Conservation (phyloP, 2,888 invertebrate species). For the Cybosia mesomella region DNA sequence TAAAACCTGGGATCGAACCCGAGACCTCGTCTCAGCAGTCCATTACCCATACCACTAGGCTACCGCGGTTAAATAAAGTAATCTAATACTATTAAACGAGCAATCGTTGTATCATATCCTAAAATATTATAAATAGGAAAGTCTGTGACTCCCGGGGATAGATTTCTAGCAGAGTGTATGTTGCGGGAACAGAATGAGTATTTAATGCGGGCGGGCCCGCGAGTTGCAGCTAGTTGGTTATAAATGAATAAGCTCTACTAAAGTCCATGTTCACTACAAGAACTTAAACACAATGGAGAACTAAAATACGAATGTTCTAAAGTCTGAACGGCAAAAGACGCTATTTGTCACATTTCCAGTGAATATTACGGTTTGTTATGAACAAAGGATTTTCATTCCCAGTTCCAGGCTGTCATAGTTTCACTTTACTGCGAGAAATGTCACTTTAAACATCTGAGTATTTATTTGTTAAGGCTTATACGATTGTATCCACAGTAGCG, state of each 20-base stretch:
- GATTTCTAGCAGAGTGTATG: too few species aligned
- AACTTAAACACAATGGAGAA: neutral
- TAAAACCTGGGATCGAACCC: too few species aligned
- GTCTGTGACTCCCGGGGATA: too few species aligned
- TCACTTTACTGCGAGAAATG: neutral
- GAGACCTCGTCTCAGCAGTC: too few species aligned
- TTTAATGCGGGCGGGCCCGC: too few species aligned
- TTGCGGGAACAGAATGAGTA: too few species aligned
- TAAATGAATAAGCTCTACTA: neutral
- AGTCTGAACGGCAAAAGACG: neutral
- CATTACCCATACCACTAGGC: too few species aligned
- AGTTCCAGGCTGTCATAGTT: conserved; percentile 6
- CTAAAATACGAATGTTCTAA: neutral
- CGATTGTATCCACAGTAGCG: neutral
- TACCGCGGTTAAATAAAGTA: too few species aligned
- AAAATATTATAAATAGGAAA: too few species aligned
- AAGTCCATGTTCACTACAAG: neutral
- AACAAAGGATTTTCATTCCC: conserved; percentile 14
- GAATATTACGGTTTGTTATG: conserved; percentile 13
- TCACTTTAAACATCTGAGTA: neutral
- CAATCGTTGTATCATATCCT: neutral
- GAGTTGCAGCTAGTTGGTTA: neutral
- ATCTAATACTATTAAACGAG: neutral
- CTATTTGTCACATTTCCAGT: conserved; percentile 15
- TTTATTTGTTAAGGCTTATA: neutral